A percentile compares a stretch with the other conserved stretches of the same genome.
These are phyloP conservation scores for Polylopha cassiicola DNA, from an alignment of 2,888 invertebrate species.

Conservation along the genomic window DNA sequence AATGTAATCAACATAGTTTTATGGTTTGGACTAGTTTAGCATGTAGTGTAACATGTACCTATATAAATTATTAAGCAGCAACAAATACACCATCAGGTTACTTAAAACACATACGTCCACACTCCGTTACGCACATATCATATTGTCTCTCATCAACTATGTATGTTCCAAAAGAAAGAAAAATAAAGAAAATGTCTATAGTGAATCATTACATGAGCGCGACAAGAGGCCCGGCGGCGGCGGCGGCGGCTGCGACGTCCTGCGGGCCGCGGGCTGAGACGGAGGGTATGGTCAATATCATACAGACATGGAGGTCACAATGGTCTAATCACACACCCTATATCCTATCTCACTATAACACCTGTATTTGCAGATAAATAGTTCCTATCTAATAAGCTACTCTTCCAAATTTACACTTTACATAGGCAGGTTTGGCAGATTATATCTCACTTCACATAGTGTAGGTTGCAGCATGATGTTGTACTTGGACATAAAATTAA, in stretches of 20 bases:
- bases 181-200: conserved; percentile 63
- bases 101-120: conserved; percentile 72
- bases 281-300: conserved; percentile 45
- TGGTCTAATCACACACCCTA: no score
- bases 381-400: no score
- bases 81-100: conserved; percentile 26
- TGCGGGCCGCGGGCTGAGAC: conserved; percentile 46
- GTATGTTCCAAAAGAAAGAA: conserved; percentile 61
- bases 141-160: conserved; percentile 63
- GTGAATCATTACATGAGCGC: conserved; percentile 68
- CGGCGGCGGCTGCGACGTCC: conserved; percentile 51
- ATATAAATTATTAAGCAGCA: conserved; percentile 5
- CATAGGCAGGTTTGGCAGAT: no score
- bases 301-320: conserved; percentile 33
- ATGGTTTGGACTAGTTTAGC: not conserved
- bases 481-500: no score
- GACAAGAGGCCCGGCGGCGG: conserved; percentile 53
- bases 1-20: no score
- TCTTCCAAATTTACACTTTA: no score
- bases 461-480: no score
- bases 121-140: conserved; percentile 76
- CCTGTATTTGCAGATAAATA: no score
- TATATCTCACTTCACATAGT: no score
- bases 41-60: not conserved
- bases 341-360: no score